A percentile compares a stretch with the other conserved stretches of the same genome.
Evolutionary conservation across 1,140 invertebrate genomes (phyloP).

Genomic region (Leptinotarsa lineolata): DNA sequence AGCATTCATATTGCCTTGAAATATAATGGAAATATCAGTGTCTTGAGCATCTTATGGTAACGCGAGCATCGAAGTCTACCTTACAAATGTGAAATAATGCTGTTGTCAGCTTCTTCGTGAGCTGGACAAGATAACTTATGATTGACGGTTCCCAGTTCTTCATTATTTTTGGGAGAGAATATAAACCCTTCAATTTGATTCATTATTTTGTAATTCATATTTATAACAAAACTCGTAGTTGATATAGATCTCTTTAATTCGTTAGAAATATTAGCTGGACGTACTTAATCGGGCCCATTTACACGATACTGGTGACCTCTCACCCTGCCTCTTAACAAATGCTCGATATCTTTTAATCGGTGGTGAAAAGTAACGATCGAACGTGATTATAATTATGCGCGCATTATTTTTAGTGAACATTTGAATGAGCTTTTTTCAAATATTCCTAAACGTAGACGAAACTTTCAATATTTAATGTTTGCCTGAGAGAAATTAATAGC

Average conservation of each 20-base stretch:
- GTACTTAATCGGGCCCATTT: slow-evolving; percentile 31
- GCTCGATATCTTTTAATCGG: slow-evolving; percentile 44
- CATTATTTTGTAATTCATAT: no score
- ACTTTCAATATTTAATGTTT: slow-evolving; percentile 36
- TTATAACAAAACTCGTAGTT: slow-evolving; percentile 38
- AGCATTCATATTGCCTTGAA: slow-evolving; percentile 37
- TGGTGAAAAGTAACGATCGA: slow-evolving; percentile 40
- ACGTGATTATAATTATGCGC: slow-evolving; percentile 32
- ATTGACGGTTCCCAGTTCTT: slow-evolving; percentile 18
- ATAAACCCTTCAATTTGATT: no score
- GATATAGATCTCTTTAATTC: slow-evolving; percentile 36
- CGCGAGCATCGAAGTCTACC: slow-evolving; percentile 33
- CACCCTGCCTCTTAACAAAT: slow-evolving; percentile 20
- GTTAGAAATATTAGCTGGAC: not conserved
- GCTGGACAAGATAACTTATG: slow-evolving; percentile 35
- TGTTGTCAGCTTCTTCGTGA: slow-evolving; percentile 41
- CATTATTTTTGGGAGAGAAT: slow-evolving; percentile 18
- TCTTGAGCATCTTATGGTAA: slow-evolving; percentile 42
- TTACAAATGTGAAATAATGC: slow-evolving; percentile 34
- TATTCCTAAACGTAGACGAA: slow-evolving; percentile 38
- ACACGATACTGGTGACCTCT: slow-evolving; percentile 27
- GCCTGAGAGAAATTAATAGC: slow-evolving; percentile 24
- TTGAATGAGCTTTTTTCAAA: slow-evolving; percentile 39
- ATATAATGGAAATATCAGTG: slow-evolving; percentile 49
- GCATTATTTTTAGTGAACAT: slow-evolving; percentile 29